phyloP scores from a whole-genome alignment of 1,140 invertebrate genomes.

The Samia ricini region DNA sequence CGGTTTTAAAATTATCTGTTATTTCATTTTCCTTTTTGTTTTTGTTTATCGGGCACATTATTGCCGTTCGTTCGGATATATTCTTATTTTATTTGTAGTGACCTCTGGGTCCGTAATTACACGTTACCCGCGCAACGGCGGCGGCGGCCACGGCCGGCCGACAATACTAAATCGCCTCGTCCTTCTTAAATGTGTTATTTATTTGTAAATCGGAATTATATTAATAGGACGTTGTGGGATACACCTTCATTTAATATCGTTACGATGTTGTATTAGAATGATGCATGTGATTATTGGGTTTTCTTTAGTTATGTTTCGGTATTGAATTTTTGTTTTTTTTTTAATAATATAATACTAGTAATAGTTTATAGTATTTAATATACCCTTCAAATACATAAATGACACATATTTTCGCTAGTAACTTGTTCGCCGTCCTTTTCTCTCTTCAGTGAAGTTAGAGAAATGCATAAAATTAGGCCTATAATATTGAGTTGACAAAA shows the following conservation, averaged over 20 bases:
- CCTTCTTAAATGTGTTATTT: slow-evolving; percentile 72
- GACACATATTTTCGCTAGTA: no score
- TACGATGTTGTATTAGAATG: slow-evolving; percentile 61
- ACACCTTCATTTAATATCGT: slow-evolving; percentile 73
- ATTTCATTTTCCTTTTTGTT: slow-evolving; percentile 71
- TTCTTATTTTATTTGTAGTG: slow-evolving; percentile 65
- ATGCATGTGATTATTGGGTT: slow-evolving; percentile 61
- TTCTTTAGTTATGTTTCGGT: slow-evolving; percentile 2
- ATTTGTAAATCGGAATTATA: slow-evolving; percentile 70
- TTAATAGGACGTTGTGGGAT: slow-evolving; percentile 64
- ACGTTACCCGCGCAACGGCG: slow-evolving; percentile 41
- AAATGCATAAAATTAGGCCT: no score
- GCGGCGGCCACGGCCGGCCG: slow-evolving; percentile 46
- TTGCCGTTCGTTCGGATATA: slow-evolving; percentile 33
- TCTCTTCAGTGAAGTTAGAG: no score
- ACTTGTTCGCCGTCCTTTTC: no score
- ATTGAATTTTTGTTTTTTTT: no score
- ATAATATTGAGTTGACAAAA: no score
- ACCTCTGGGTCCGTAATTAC: slow-evolving; percentile 71
- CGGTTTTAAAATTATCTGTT: slow-evolving; percentile 66
- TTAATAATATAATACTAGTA: no score
- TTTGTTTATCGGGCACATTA: slow-evolving; percentile 55
- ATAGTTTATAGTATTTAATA: no score
- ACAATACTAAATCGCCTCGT: slow-evolving; percentile 26
- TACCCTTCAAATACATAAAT: no score